Evolutionary conservation across 2,888 invertebrate genomes (phyloP).

Genomic region (Crossocerus cetratus): DNA sequence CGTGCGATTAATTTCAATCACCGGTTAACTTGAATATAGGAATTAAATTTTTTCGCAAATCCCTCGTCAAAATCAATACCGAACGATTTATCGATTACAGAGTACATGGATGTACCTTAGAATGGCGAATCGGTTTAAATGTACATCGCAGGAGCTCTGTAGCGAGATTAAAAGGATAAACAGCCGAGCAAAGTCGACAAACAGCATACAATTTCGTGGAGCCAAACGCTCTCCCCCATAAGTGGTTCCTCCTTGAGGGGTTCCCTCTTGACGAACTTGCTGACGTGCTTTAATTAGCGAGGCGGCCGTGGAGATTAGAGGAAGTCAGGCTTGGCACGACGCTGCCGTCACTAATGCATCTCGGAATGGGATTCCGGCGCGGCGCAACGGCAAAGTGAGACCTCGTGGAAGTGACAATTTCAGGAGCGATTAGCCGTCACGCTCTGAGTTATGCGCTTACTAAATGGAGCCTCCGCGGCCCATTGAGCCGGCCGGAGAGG

Average conservation of each 20-base stretch:
- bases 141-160: neutral
- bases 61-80: too few relatives aligned
- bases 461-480: constrained; percentile 71
- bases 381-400: constrained; percentile 62
- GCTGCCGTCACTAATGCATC: constrained; percentile 70
- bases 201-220: too few relatives aligned
- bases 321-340: constrained; percentile 46
- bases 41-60: too few relatives aligned
- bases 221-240: too few relatives aligned
- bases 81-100: too few relatives aligned
- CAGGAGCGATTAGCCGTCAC: constrained; percentile 76
- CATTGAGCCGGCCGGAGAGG: constrained; percentile 65
- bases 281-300: constrained; percentile 70
- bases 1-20: too few relatives aligned
- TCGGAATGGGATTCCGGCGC: constrained; percentile 60
- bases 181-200: too few relatives aligned
- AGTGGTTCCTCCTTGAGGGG: too few relatives aligned
- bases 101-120: too few relatives aligned
- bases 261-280: constrained; percentile 58
- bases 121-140: too few relatives aligned
- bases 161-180: neutral
- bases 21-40: too few relatives aligned
- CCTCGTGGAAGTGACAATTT: constrained; percentile 72
- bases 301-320: constrained; percentile 61
- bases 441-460: constrained; percentile 73